Conservation (phyloP, 30 jellyfish, hydroid and myxozoan genomes). For the Aurelia aurita complex sp. Pacific region DNA sequence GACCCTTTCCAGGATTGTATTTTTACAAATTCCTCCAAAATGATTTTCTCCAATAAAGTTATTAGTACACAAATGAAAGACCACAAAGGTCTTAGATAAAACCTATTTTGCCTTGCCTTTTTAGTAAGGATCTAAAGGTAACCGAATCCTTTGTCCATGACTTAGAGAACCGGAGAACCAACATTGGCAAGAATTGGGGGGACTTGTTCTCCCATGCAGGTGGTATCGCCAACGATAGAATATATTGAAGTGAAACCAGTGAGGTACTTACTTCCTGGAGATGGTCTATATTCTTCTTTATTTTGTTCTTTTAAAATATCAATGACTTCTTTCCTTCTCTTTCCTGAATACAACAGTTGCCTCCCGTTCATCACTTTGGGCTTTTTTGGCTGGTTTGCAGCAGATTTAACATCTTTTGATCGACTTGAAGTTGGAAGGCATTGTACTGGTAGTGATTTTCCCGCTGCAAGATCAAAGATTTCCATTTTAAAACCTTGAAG, state of each 20-base stretch:
- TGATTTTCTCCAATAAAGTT: too few species aligned
- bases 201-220: not conserved
- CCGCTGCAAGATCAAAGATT: conserved; percentile 8
- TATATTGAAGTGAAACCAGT: not conserved
- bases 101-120: too few species aligned
- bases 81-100: too few species aligned
- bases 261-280: conserved; percentile 68
- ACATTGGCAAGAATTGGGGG: not conserved
- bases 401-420: not conserved
- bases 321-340: conserved; percentile 63
- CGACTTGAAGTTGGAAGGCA: conserved; percentile 31
- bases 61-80: too few species aligned
- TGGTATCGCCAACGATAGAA: not conserved
- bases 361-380: conserved; percentile 11
- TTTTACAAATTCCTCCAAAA: too few species aligned
- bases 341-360: conserved; percentile 33
- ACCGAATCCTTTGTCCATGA: too few species aligned
- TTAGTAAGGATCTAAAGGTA: too few species aligned
- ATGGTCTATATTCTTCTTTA: conserved; percentile 43
- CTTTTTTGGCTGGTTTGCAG: conserved; percentile 3
- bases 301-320: conserved; percentile 55
- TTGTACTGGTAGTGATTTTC: conserved; percentile 20
- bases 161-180: too few species aligned
- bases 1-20: too few species aligned
- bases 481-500: too few species aligned